Evolutionary conservation across 2,888 invertebrate species (phyloP), one percentile per base, ranked within the genome.

Genomic region (Crossocerus cetratus): DNA sequence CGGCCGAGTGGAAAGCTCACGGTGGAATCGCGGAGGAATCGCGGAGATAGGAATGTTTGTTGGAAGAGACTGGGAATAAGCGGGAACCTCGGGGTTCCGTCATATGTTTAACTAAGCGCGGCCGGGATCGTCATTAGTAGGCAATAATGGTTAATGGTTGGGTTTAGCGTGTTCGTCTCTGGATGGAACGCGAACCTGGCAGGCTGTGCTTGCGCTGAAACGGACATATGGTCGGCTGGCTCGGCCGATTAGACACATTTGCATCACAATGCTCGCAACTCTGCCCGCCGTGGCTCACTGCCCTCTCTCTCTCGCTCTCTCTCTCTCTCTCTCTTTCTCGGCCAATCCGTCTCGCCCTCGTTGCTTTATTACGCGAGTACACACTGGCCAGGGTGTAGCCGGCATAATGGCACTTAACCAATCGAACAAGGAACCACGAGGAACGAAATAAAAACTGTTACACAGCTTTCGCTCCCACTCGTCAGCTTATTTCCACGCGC

Each of bases 211-310:
- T 69, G 83, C 55, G 76, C 74, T 68, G 77, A 81, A 87, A 86
- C 89, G 88, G 88, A 89, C 89, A 89, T 89, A 89, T 89, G 89
- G 89, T 89, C 87, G 87, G 83, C 86, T 87, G 86, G 85, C 86
- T 88, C 88, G 87, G 84, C 88, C 89, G 89, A 89, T 89, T 89
- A 89, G 89, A 89, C 87, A 88, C 88, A 89, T 89, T 89, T 89
- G 88, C 89, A 89, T 89, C 80, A 89, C 89, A 89, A 89, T 89
- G 84, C 85, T 49, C 76, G 74, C 82, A 86, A 86, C 73, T 70
- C 49, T 49, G n/a, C n/a, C 49, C 49, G 4, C 49, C 16, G 68
- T 73, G 68, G 64, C 22, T 65, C 66, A 58, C 69, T 72, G 65
- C 63, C 57, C 71, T 65, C 67, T 43, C 62, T 57, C 57, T 22